A percentile compares a stretch with the other conserved stretches of the same genome.
Conservation (phyloP, 2,888 invertebrate species). For the Drosophila nr. fundita region DNA sequence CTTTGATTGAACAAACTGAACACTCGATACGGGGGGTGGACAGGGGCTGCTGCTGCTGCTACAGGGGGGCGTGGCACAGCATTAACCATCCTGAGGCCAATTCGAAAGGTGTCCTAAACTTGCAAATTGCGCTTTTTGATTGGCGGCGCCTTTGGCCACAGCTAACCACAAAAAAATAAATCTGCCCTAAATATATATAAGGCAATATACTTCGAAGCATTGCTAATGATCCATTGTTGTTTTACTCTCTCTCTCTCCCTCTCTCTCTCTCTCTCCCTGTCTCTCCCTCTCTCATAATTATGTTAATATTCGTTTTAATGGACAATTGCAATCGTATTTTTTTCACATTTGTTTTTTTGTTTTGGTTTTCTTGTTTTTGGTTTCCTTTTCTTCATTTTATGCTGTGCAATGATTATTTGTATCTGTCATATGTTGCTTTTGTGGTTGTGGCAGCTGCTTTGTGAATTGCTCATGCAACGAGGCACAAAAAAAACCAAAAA, state of each 20-base stretch:
- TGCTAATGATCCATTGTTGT: conserved; percentile 60
- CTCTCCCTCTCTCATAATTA: conserved; percentile 4
- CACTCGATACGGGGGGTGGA: neutral
- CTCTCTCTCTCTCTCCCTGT: neutral
- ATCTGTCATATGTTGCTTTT: conserved; percentile 22
- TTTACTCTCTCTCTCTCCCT: conserved; percentile 1
- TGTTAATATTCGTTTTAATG: conserved; percentile 31
- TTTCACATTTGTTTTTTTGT: conserved; percentile 13
- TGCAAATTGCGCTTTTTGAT: conserved; percentile 8
- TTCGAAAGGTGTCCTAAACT: conserved; percentile 59
- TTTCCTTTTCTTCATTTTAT: conserved; percentile 30
- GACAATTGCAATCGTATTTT: conserved; percentile 43
- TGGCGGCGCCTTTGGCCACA: conserved; percentile 47
- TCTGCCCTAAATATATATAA: conserved; percentile 6
- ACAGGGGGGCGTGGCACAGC: conserved; percentile 38
- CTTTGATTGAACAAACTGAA: conserved; percentile 16
- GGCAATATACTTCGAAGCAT: conserved; percentile 36
- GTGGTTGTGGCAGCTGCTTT: conserved; percentile 26
- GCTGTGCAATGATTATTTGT: conserved; percentile 58
- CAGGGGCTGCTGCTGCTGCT: neutral
- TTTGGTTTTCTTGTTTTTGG: neutral
- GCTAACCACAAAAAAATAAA: conserved; percentile 8
- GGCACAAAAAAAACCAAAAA: conserved; percentile 7
- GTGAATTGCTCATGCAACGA: conserved; percentile 48
- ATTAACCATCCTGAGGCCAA: conserved; percentile 59